Conservation (phyloP, 2,888 invertebrate species). For the Drosophila greeni region DNA sequence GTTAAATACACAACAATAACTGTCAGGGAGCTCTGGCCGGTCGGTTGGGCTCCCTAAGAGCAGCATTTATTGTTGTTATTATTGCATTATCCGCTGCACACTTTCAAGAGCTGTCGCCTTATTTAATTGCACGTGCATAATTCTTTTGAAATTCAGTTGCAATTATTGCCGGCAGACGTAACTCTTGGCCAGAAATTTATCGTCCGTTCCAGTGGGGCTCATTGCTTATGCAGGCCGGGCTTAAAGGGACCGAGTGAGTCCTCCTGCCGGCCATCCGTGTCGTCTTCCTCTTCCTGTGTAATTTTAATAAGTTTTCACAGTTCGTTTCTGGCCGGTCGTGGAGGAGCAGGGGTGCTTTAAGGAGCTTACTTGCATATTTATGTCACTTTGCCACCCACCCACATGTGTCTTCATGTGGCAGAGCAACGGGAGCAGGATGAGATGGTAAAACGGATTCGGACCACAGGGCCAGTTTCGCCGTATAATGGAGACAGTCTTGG, state of each 20-base stretch:
- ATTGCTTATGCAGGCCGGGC: conserved; percentile 64
- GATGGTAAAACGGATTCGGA: conserved; percentile 15
- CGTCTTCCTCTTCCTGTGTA: conserved; percentile 43
- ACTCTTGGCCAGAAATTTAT: conserved; percentile 52
- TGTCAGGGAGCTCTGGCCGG: conserved; percentile 35
- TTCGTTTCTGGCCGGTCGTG: conserved; percentile 35
- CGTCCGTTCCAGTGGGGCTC: conserved; percentile 46
- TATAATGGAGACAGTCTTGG: conserved; percentile 52
- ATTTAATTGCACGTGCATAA: conserved; percentile 74
- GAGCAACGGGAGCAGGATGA: conserved; percentile 49
- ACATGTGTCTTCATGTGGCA: conserved; percentile 33
- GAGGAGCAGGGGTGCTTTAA: conserved; percentile 45
- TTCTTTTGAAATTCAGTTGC: conserved; percentile 72
- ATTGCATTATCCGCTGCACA: conserved; percentile 64
- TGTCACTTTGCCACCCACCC: conserved; percentile 60
- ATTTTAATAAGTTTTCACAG: conserved; percentile 59
- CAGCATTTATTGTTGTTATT: conserved; percentile 64
- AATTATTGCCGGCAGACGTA: conserved; percentile 54
- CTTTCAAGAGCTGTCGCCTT: conserved; percentile 51
- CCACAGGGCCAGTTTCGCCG: not conserved
- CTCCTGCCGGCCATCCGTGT: not conserved
- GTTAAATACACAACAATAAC: conserved; percentile 71
- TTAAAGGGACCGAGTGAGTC: conserved; percentile 49
- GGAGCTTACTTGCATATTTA: conserved; percentile 72
- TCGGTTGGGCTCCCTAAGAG: conserved; percentile 12